Base-by-base conservation (phyloP, 1,140 invertebrate species). In the Pseudomyrmex gracilis region DNA sequence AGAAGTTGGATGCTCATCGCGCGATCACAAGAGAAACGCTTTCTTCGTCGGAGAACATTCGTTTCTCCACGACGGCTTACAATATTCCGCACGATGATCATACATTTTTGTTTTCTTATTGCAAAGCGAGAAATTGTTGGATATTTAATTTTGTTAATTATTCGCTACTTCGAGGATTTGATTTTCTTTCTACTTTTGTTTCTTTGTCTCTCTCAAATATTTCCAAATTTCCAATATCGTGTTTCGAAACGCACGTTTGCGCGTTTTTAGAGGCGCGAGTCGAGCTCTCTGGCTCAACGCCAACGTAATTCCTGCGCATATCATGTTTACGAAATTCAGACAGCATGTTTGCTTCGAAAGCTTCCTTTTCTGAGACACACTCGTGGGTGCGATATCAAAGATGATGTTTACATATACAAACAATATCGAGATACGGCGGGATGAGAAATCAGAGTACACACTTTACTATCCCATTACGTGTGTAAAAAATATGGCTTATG, bases 321-420 rank as follows among this genome's bases (percentile, higher is more conserved):
- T 80, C 76, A 58, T 58, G 53, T 80, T 80, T 80, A 70, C 2
- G 53, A 80, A 80, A 80, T 71, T 80, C 66, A 60, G 53, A 68
- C 53, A 58, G 66, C 34, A 15, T 71, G 47, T 70, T 71, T 80
- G 45, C 53, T 20, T 55, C 70, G 76, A 47, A 78, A 78, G 53
- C 53, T 15, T 10, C 60, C 34, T 10, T 43, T 78, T 43, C 47
- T 58, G n/a, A 45, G 24, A 55, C 53, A 67, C 13, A 55, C 34
- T 34, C 12, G 15, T 49, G 55, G 51, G 20, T 20, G 20, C 51
- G 47, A 49, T 71, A 64, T 64, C 47, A 64, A 43, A 53, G 20
- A 12, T 49, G 15, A 15, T 71, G 12, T 15, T 22, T 20, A 13
- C 43, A 13, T 49, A 43, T 17, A n/a, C 13, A 45, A 68, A 20